phyloP scores from a whole-genome alignment of 2,113 vertebrate species.

The Aspiorhynchus laticeps region DNA sequence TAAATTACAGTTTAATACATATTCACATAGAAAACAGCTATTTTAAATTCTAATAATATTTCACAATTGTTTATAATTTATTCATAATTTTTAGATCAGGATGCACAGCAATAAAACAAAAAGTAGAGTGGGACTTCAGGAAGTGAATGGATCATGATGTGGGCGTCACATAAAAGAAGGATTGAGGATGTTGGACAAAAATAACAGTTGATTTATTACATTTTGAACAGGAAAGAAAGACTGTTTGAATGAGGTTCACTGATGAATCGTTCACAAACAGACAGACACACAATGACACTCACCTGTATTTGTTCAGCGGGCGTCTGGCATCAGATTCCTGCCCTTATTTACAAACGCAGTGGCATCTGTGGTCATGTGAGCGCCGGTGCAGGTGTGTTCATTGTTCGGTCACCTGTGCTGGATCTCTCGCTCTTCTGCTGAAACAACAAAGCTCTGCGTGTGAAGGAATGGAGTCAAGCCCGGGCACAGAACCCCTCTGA shows the following conservation, averaged over 20 bases:
- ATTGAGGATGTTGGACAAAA: not conserved
- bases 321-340: not conserved
- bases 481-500: not conserved
- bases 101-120: no score
- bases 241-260: not conserved
- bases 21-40: not conserved
- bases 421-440: not conserved
- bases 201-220: not conserved
- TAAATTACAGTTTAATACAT: not conserved
- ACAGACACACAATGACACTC: not conserved
- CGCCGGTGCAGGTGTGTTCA: not conserved
- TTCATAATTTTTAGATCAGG: no score
- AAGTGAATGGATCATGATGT: not conserved
- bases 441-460: not conserved
- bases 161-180: not conserved
- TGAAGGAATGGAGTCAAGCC: not conserved
- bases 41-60: not conserved
- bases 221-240: not conserved
- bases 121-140: no score
- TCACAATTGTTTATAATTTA: no score
- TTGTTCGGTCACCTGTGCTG: slow-evolving; percentile 37
- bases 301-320: not conserved
- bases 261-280: not conserved
- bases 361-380: not conserved
- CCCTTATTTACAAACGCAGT: not conserved